Evolutionary conservation across 2,113 vertebrate species (phyloP).

Genomic region (Protobothrops mucrosquamatus): DNA sequence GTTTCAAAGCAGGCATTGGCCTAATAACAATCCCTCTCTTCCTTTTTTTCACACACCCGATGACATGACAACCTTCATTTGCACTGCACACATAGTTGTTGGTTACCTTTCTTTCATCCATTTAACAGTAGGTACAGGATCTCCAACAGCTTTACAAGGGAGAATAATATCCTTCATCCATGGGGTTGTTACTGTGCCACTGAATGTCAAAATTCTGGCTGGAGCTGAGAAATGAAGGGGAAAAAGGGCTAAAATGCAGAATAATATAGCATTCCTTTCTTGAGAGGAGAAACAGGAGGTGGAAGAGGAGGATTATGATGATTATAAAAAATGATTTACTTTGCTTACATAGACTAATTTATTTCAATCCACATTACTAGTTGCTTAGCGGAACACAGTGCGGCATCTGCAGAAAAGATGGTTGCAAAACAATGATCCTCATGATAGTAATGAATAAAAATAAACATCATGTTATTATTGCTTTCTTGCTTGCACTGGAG

Average conservation of each 20-base stretch:
- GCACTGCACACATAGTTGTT: conserved; percentile 66
- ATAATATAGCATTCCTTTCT: rapidly evolving
- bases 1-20: not conserved
- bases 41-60: not conserved
- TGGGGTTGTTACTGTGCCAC: conserved; percentile 92
- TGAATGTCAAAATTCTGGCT: conserved; percentile 93
- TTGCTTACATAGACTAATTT: conserved; percentile 25
- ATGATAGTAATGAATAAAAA: conserved; percentile 3
- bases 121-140: conserved; percentile 90
- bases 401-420: conserved; percentile 20
- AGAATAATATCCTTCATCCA: conserved; percentile 98
- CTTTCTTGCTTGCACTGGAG: not conserved
- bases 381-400: conserved; percentile 21
- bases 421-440: not conserved
- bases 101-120: conserved; percentile 99
- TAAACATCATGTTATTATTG: not conserved
- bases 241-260: conserved; percentile 15
- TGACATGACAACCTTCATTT: not conserved
- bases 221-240: conserved; percentile 75
- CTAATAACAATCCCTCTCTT: not conserved
- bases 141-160: conserved; percentile 93
- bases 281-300: not conserved
- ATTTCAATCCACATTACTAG: conserved; percentile 34
- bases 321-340: conserved; percentile 6
- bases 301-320: conserved; percentile 7